Conservation (phyloP, 2,797 vertebrate genomes). For the Hemibagrus guttatus region DNA sequence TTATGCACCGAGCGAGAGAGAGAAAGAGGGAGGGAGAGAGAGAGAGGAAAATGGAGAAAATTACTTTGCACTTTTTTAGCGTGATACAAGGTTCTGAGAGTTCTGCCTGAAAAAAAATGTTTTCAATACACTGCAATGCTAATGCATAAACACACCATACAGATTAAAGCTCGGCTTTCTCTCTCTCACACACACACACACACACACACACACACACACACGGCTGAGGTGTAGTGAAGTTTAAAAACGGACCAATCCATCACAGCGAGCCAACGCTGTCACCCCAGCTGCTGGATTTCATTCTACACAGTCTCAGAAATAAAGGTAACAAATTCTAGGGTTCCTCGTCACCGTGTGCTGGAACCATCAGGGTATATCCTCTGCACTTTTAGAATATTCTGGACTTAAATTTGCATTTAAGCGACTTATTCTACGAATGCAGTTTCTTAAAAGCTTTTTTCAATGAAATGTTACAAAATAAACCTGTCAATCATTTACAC, state of each 20-base stretch:
- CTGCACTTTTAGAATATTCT: not conserved
- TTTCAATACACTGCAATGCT: slow-evolving; percentile 25
- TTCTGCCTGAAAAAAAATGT: slow-evolving; percentile 14
- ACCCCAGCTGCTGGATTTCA: slow-evolving; percentile 11
- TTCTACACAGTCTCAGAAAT: slow-evolving; percentile 1
- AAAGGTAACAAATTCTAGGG: not conserved
- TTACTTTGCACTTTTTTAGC: not conserved
- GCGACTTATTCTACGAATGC: not conserved
- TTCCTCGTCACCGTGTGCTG: no score
- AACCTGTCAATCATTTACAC: slow-evolving; percentile 4
- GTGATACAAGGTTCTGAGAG: not conserved
- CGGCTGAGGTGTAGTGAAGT: not conserved
- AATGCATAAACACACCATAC: not conserved
- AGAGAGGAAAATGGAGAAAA: not conserved
- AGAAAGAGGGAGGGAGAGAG: not conserved
- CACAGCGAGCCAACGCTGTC: slow-evolving; percentile 9
- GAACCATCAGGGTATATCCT: not conserved
- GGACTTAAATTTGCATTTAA: not conserved
- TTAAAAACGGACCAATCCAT: slow-evolving; percentile 37
- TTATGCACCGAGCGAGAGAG: not conserved
- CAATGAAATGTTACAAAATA: not conserved
- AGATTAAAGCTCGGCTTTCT: not conserved
- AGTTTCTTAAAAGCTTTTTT: not conserved
- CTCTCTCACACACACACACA: no score
- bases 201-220: no score